Base-by-base conservation (phyloP, 2,797 vertebrate genomes). In the Scleropages formosus region DNA sequence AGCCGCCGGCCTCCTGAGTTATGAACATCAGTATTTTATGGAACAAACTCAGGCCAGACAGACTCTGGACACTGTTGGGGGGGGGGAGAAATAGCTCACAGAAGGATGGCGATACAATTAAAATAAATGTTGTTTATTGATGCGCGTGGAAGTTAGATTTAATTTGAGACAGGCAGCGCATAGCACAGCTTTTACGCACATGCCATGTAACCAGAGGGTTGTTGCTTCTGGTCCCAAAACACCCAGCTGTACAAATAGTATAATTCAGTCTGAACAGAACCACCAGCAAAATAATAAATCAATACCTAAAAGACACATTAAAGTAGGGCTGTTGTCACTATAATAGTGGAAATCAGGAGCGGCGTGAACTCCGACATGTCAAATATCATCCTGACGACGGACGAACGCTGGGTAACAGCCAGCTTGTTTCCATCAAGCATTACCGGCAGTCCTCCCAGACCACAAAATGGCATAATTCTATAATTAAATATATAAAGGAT, bases 21-120 rank as follows among this genome's bases (percentile, higher is more conserved):
- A 20, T 46, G 73, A 69, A 74, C 47, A 53, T 66, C 72, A 39
- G 18, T 67, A 66, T 69, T 77, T 77, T 62, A 70, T 79, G 75
- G 75, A 70, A 72, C 18, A 27, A 64, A 47, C n/a, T 47, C 15
- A 0, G 18, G 72, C 72, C 72, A 75, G 72, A 56, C 60, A 62
- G 64, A 44, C n/a, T 46, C 20, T 60, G 46, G 73, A 56, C 47
- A 51, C 18, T 62, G 61, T 65, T 66, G 31, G 70, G 31, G 68
- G 27, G n/a, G 62, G 44, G 26, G 31, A 63, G 49, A 22, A 31
- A 16, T 24, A 6, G 31, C 49, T 51, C 74, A 74, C 53, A 51
- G 56, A 46, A 16, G 49, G 70, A 74, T 56, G 15, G 59, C 12
- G 44, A 69, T 31, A 26, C 59, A 58, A 68, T n/a, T 51, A 8